These are phyloP conservation scores for Muscicapa comitata DNA, from an alignment of 2,797 vertebrate genomes.

Conservation along the genomic window DNA sequence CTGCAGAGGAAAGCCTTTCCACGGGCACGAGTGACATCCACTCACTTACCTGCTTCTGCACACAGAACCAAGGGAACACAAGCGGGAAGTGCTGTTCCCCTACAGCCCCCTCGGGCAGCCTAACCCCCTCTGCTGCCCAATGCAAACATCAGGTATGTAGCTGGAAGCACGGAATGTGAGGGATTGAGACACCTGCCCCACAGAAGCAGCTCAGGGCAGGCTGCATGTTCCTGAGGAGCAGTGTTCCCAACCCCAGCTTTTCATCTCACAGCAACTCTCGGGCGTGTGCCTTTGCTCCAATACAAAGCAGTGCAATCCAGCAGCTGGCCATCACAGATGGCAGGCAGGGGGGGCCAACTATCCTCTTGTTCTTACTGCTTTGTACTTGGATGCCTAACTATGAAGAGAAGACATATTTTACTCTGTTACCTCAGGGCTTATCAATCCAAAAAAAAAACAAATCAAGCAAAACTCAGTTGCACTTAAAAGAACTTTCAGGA, in stretches of 20 bases:
- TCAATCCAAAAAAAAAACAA: conserved; percentile 16
- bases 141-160: accelerated
- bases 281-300: background rate
- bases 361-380: background rate
- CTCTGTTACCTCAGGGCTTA: background rate
- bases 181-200: background rate
- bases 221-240: background rate
- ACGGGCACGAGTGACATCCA: accelerated
- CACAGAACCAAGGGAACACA: background rate
- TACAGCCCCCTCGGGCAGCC: background rate
- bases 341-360: background rate
- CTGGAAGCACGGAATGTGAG: accelerated
- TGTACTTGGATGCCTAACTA: background rate
- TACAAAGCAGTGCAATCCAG: background rate
- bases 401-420: background rate
- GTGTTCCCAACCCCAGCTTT: background rate
- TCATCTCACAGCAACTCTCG: background rate
- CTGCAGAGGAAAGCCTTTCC: background rate
- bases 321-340: conserved; percentile 40
- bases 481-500: background rate
- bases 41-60: background rate
- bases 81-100: background rate
- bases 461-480: background rate
- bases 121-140: background rate
- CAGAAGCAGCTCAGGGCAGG: background rate